These are phyloP conservation scores for Drosophila subsilvestris DNA, from an alignment of 2,888 invertebrate species.

Conservation along the genomic window DNA sequence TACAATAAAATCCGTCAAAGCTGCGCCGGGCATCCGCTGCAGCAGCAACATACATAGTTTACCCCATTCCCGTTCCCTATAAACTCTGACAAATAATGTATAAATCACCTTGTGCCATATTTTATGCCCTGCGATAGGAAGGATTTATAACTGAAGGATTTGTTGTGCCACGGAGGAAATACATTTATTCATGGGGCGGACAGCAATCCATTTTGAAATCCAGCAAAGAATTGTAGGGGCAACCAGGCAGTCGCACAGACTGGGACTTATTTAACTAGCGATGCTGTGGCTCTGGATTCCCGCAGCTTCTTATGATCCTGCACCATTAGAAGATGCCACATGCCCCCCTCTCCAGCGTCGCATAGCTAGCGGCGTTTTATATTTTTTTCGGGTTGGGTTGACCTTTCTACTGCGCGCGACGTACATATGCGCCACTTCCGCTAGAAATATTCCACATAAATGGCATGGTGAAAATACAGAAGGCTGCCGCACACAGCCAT, in stretches of 20 bases:
- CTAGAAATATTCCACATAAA: conserved; percentile 37
- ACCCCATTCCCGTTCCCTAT: not conserved
- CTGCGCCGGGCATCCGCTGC: conserved; percentile 1
- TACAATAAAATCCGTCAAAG: not conserved
- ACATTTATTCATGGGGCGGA: conserved; percentile 8
- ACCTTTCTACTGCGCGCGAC: conserved; percentile 61
- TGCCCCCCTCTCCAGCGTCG: not conserved
- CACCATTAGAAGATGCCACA: conserved; percentile 5
- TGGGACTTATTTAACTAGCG: conserved; percentile 18
- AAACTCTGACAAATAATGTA: conserved; percentile 7
- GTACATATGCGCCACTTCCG: conserved; percentile 72
- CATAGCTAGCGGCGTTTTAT: conserved; percentile 58
- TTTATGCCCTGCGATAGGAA: conserved; percentile 17
- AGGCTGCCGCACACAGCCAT: not conserved
- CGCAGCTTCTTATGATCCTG: conserved; percentile 1
- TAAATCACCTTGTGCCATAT: conserved; percentile 29
- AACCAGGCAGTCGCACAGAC: not conserved
- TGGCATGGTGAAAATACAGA: conserved; percentile 4
- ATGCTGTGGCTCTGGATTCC: conserved; percentile 4
- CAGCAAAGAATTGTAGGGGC: conserved; percentile 1
- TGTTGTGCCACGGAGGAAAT: not conserved
- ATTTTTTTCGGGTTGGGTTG: conserved; percentile 54
- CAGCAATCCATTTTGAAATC: too few species aligned
- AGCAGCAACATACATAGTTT: conserved; percentile 9
- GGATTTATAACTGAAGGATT: conserved; percentile 19